Conservation (phyloP, 2,797 vertebrate species). For the Poecile montanus region DNA sequence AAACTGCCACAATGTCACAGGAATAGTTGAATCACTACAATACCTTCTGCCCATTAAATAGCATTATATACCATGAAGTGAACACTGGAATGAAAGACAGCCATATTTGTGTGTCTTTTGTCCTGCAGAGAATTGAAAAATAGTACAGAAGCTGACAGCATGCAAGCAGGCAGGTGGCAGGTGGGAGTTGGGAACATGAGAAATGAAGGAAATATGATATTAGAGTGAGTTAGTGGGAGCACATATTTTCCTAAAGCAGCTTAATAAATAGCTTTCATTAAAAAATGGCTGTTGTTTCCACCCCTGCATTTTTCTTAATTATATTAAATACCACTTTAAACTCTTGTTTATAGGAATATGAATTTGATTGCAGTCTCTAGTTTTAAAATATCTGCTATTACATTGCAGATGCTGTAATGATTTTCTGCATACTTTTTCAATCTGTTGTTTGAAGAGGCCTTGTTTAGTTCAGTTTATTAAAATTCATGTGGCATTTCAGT, state of each 20-base stretch:
- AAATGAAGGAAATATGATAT: background rate
- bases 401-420: background rate
- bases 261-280: background rate
- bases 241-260: background rate
- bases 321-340: background rate
- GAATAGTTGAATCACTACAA: background rate
- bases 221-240: background rate
- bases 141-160: background rate
- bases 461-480: background rate
- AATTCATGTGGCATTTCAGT: background rate
- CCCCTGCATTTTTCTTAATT: background rate
- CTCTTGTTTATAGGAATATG: background rate
- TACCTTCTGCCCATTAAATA: background rate
- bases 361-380: background rate
- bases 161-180: background rate
- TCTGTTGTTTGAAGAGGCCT: background rate
- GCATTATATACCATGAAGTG: background rate
- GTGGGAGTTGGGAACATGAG: background rate
- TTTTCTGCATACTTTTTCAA: background rate
- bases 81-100: background rate
- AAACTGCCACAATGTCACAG: background rate
- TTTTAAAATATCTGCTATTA: background rate
- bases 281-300: background rate
- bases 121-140: background rate
- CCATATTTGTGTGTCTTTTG: background rate